Evolutionary conservation across 2,113 vertebrate species (phyloP), one percentile per base, ranked within the genome.

Genomic region (Campylomormyrus tamandua): DNA sequence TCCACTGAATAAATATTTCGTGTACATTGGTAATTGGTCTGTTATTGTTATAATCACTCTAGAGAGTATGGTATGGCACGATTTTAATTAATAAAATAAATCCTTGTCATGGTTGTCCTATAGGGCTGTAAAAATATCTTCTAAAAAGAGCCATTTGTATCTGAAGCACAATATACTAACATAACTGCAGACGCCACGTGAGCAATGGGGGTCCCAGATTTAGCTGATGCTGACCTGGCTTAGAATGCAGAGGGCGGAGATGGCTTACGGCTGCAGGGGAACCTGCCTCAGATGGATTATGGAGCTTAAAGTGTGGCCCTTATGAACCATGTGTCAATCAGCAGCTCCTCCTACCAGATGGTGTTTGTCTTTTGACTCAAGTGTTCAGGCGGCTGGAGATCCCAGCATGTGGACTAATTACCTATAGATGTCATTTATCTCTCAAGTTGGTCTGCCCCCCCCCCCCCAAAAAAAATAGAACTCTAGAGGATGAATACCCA

Each of bases 281-380:
- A 70, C n/a, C 13, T 19, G 42, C 17, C 88, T 53, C 70, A 45
- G 31, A 10, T 77, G 70, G 70, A 42, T 53, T 45, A 89, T 17
- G 7, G 31, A 83, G 15, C 48, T 46, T 42, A 48, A 15, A 56
- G 35, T 66, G 10, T 88, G n/a, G 58, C 9, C 87, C 35, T 4
- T 24, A 10, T 58, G 27, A 24, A 7, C 17, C 87, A 66, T 10
- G n/a, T 19, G 70, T 53, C 74, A 80, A 10, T 88, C 19, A 49
- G 11, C 21, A 42, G 42, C 46, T 9, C 80, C 70, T 92, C 88
- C 93, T 56, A 93, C 91, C 95, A 95, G 94, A 95, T 95, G 95
- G 93, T 92, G 91, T 92, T 90, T 93, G 92, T 93, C 93, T 89
- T 85, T 39, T 15, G 39, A 89, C 62, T 74, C 87, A 91, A 88